phyloP scores from a whole-genome alignment of 2,888 invertebrate genomes.

The Protodeltote pygarga region DNA sequence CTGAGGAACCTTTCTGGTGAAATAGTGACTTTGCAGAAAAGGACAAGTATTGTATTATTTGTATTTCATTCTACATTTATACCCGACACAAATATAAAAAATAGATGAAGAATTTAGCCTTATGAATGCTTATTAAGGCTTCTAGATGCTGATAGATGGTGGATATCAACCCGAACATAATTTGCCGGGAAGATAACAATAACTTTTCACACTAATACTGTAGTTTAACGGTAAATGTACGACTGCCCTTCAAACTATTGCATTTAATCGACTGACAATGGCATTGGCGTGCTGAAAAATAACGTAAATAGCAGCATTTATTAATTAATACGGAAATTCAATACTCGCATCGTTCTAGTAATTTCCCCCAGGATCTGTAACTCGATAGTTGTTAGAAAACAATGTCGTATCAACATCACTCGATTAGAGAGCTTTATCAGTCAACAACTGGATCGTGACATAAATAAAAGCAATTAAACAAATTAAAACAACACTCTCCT shows the following conservation, averaged over 20 bases:
- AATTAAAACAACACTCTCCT: slow-evolving; percentile 5
- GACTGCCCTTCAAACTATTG: slow-evolving; percentile 14
- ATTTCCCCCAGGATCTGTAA: slow-evolving; percentile 34
- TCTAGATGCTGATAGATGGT: no score
- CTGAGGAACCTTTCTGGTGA: slow-evolving; percentile 10
- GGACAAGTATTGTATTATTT: slow-evolving; percentile 12
- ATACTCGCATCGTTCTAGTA: slow-evolving; percentile 18
- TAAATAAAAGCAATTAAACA: slow-evolving; percentile 17
- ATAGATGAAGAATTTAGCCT: no score
- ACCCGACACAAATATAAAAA: no score
- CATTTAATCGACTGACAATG: slow-evolving; percentile 20
- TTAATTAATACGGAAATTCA: slow-evolving; percentile 26
- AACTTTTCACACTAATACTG: no score
- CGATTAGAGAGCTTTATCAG: slow-evolving; percentile 18
- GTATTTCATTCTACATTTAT: no score
- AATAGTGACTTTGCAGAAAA: slow-evolving; percentile 8
- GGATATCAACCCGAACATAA: no score
- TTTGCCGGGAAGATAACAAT: no score
- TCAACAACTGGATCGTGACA: slow-evolving; percentile 16
- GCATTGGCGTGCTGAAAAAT: slow-evolving; percentile 20
- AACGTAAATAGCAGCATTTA: slow-evolving; percentile 15
- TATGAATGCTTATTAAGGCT: no score
- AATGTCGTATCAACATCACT: slow-evolving; percentile 26
- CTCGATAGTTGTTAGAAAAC: slow-evolving; percentile 26
- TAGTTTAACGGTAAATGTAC: no score